phyloP scores from a whole-genome alignment of 1,140 invertebrate genomes.

The Papilio polyxenes region DNA sequence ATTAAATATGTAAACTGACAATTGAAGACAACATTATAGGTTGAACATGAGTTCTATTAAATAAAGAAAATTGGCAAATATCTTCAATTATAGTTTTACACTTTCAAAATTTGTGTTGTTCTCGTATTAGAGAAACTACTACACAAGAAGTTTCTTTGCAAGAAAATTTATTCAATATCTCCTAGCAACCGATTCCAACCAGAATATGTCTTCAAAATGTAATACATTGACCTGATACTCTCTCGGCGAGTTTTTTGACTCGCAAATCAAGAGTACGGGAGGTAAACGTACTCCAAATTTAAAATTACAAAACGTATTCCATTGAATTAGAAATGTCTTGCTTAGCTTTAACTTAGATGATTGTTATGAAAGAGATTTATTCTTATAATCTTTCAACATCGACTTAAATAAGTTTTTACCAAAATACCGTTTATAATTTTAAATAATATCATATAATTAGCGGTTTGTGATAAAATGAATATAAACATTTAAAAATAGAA shows the following conservation, averaged over 20 bases:
- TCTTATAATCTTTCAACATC: too few relatives aligned
- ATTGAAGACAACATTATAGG: background rate
- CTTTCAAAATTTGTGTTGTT: too few relatives aligned
- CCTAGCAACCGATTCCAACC: conserved; percentile 44
- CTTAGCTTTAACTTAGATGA: background rate
- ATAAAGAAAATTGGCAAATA: too few relatives aligned
- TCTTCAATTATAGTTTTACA: too few relatives aligned
- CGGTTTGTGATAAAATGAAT: too few relatives aligned
- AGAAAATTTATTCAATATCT: background rate
- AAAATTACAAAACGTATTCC: conserved; percentile 40
- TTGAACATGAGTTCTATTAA: too few relatives aligned
- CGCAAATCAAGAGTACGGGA: conserved; percentile 46
- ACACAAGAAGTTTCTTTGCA: background rate
- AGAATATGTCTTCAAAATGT: conserved; percentile 41
- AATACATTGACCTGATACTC: conserved; percentile 48
- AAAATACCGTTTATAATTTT: too few relatives aligned
- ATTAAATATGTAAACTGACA: background rate
- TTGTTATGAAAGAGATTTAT: background rate
- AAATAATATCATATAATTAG: too few relatives aligned
- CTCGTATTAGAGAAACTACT: too few relatives aligned
- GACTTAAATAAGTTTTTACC: too few relatives aligned
- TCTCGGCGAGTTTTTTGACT: conserved; percentile 45
- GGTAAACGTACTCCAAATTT: conserved; percentile 50
- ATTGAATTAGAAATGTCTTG: background rate
- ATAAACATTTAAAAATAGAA: too few relatives aligned